A percentile compares a stretch with the other conserved stretches of the same genome.
Evolutionary conservation across 2,888 invertebrate genomes (phyloP).

Genomic region (Heterodera filipjevi): DNA sequence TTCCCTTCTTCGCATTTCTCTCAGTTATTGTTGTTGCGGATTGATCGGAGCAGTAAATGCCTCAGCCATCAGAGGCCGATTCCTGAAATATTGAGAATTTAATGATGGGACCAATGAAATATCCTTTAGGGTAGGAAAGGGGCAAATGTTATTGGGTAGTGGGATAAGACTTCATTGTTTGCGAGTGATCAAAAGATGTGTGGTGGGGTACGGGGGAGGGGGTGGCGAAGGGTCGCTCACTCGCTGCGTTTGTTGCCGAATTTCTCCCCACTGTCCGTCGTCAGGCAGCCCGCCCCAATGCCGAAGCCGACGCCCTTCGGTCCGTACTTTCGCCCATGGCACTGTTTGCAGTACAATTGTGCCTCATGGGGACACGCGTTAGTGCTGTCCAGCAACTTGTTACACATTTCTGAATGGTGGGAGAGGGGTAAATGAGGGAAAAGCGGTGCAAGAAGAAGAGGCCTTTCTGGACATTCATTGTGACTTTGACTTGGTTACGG

Average conservation of each 20-base stretch:
- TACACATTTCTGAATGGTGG: conserved; percentile 75
- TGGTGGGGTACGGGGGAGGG: background rate
- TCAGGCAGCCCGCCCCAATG: conserved; percentile 93
- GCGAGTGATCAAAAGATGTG: background rate
- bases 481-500: background rate
- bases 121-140: background rate
- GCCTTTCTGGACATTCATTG: background rate
- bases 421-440: background rate
- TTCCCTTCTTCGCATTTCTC: background rate
- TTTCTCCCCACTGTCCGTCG: conserved; percentile 91
- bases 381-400: conserved; percentile 90
- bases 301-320: conserved; percentile 96
- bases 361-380: conserved; percentile 91
- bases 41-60: conserved; percentile 65
- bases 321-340: conserved; percentile 95
- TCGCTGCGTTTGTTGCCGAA: conserved; percentile 70
- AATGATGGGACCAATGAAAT: background rate
- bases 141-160: background rate
- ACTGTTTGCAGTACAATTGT: conserved; percentile 90
- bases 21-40: conserved; percentile 51
- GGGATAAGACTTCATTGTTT: background rate
- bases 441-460: background rate
- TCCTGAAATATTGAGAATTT: conserved; percentile 48
- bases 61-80: conserved; percentile 65
- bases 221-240: conserved; percentile 4